These are phyloP conservation scores for Monodelphis domestica DNA, from an alignment of 2,797 vertebrate genomes.

Conservation along the genomic window DNA sequence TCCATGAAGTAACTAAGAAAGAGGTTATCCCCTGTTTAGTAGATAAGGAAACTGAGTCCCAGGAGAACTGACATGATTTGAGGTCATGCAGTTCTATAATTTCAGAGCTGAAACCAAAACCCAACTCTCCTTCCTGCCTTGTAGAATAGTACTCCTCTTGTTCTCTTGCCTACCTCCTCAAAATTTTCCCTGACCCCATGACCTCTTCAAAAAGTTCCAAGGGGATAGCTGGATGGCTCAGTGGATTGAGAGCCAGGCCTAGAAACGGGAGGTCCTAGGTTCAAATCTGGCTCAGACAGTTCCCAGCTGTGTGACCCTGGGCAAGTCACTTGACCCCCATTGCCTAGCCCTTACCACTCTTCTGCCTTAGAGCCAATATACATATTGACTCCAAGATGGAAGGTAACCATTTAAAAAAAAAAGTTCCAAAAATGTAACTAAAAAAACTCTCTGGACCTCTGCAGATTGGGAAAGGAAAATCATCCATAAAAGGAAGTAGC, in stretches of 20 bases:
- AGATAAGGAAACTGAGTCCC: neutral
- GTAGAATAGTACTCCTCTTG: neutral
- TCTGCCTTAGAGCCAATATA: too few relatives aligned
- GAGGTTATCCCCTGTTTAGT: neutral
- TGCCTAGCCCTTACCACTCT: too few relatives aligned
- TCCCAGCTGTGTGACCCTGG: too few relatives aligned
- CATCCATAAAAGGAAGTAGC: neutral
- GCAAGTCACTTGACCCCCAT: too few relatives aligned
- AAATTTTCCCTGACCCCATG: neutral
- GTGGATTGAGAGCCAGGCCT: too few relatives aligned
- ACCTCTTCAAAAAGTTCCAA: neutral
- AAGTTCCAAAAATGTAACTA: too few relatives aligned
- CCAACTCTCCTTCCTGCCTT: neutral
- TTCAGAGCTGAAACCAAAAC: neutral
- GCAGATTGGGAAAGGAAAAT: neutral
- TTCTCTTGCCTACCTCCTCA: neutral
- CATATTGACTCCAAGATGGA: too few relatives aligned
- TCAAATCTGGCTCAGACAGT: too few relatives aligned
- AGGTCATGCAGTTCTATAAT: neutral
- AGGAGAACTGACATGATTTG: neutral
- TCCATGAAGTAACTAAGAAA: neutral
- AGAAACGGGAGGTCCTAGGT: too few relatives aligned
- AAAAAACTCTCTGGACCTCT: neutral
- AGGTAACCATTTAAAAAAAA: too few relatives aligned
- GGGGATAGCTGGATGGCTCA: too few relatives aligned